These are phyloP conservation scores for Scophthalmus maximus DNA, from an alignment of 2,113 vertebrate species.

Conservation along the genomic window DNA sequence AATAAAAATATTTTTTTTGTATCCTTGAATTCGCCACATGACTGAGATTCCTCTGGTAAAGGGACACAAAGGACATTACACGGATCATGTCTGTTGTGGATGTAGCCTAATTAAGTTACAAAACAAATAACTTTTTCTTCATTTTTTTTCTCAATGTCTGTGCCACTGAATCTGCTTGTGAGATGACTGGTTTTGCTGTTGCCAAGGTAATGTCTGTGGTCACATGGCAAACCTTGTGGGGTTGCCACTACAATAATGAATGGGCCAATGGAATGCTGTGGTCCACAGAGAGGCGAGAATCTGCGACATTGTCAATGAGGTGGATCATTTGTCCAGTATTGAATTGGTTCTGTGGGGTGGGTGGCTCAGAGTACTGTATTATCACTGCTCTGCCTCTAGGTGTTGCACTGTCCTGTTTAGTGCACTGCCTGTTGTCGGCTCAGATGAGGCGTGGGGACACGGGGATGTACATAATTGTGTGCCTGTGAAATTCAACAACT, in stretches of 20 bases:
- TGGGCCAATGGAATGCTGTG: slow-evolving; percentile 57
- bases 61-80: slow-evolving; percentile 64
- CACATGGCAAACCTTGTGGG: slow-evolving; percentile 39
- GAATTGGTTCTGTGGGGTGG: slow-evolving; percentile 50
- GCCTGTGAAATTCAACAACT: slow-evolving; percentile 77
- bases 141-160: slow-evolving; percentile 23
- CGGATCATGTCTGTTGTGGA: slow-evolving; percentile 66
- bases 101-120: slow-evolving; percentile 71
- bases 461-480: slow-evolving; percentile 82
- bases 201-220: slow-evolving; percentile 64
- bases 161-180: slow-evolving; percentile 71
- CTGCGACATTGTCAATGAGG: slow-evolving; percentile 29
- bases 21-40: slow-evolving; percentile 51
- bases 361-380: slow-evolving; percentile 61
- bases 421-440: slow-evolving; percentile 60
- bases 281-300: slow-evolving; percentile 52
- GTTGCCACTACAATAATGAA: slow-evolving; percentile 58
- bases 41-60: slow-evolving; percentile 62
- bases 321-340: slow-evolving; percentile 56
- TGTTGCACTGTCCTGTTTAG: slow-evolving; percentile 56
- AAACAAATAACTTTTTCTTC: slow-evolving; percentile 38
- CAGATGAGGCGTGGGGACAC: slow-evolving; percentile 58
- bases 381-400: slow-evolving; percentile 68
- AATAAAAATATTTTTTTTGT: slow-evolving; percentile 26
- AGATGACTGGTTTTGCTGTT: slow-evolving; percentile 62